Evolutionary conservation across 2,113 vertebrate species (phyloP).

Genomic region (Psilopsiagon aurifrons): DNA sequence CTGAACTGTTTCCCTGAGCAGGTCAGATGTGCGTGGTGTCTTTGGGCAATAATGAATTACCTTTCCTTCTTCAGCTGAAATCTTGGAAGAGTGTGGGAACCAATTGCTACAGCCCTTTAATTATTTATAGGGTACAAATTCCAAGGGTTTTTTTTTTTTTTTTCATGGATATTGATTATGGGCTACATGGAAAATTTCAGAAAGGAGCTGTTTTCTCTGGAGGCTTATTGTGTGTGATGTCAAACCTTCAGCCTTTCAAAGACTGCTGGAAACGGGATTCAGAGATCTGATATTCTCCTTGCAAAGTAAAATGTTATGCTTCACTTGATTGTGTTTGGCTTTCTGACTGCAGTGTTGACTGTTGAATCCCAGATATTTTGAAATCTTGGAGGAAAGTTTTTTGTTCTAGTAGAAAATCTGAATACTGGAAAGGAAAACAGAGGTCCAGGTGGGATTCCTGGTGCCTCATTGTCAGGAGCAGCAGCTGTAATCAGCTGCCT

Average conservation of each 20-base stretch:
- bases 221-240: constrained; percentile 8
- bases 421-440: neutral
- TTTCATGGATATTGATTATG: neutral
- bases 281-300: neutral
- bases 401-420: neutral
- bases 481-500: constrained; percentile 43
- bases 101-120: neutral
- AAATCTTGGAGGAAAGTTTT: neutral
- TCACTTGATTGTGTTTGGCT: constrained; percentile 3
- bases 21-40: neutral
- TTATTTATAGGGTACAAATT: constrained; percentile 3
- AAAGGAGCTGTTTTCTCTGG: constrained; percentile 1
- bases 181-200: constrained; percentile 5
- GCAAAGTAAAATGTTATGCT: neutral
- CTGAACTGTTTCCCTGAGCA: neutral
- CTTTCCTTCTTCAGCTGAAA: neutral
- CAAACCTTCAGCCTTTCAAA: constrained; percentile 39
- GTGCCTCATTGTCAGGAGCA: neutral
- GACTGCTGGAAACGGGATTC: constrained; percentile 8
- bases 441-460: constrained; percentile 2
- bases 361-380: neutral
- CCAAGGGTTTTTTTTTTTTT: neutral
- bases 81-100: neutral
- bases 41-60: neutral
- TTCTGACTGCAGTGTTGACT: neutral